A percentile compares a stretch with the other conserved stretches of the same genome.
Evolutionary conservation across 2,113 vertebrate genomes (phyloP).

Genomic region (Ictalurus punctatus): DNA sequence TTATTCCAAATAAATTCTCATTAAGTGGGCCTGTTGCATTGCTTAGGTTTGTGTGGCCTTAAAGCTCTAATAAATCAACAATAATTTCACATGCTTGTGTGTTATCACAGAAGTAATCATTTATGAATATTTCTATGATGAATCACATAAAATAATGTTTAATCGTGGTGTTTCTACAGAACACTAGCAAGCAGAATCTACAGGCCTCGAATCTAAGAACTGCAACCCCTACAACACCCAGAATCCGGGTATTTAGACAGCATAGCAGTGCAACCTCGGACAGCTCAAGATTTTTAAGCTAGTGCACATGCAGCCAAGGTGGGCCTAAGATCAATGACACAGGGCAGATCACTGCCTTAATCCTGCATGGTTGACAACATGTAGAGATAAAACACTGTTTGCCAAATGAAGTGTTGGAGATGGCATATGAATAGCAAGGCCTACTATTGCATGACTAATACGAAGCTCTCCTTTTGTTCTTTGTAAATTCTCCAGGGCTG

Average conservation of each 20-base stretch:
- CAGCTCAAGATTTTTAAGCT: background rate
- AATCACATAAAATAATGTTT: conserved; percentile 1
- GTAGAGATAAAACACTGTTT: background rate
- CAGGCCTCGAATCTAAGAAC: background rate
- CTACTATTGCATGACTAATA: background rate
- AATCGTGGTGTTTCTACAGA: background rate
- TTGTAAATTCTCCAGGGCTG: background rate
- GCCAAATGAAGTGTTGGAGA: background rate
- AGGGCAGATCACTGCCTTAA: background rate
- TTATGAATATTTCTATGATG: background rate
- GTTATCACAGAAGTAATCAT: background rate
- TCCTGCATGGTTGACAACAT: background rate
- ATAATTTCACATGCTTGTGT: conserved; percentile 11
- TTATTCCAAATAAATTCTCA: conserved; percentile 37
- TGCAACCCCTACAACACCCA: too few species aligned
- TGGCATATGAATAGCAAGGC: background rate
- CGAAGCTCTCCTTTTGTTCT: background rate
- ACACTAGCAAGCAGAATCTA: background rate
- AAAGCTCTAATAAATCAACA: conserved; percentile 39
- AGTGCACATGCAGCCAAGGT: conserved; percentile 6
- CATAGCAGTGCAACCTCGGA: background rate
- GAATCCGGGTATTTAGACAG: background rate
- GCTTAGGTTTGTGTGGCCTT: conserved; percentile 37
- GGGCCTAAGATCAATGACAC: background rate
- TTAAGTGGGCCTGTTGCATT: conserved; percentile 29